Evolutionary conservation across 2,797 vertebrate species (phyloP), one percentile per base, ranked within the genome.

Genomic region (Percopsis omiscomaycus): DNA sequence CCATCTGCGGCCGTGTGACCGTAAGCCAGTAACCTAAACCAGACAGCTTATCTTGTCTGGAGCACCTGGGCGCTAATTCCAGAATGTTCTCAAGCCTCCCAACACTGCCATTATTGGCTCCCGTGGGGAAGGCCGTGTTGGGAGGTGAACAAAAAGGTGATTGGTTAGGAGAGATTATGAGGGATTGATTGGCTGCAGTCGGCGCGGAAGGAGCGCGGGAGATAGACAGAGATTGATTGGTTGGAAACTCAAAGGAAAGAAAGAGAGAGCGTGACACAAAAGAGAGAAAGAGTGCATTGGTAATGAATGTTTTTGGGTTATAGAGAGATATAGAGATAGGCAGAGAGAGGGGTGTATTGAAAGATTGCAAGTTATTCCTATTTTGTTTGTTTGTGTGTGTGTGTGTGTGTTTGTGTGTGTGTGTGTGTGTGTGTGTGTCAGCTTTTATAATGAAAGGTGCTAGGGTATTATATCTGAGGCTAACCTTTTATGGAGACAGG

Each of bases 171-270:
- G 16, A 55, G 46, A 51, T 50, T 51, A 51, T 44, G 44, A 49
- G 53, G 46, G 32, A 53, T 14, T 60, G 66, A 80, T 71, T 75
- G 72, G 79, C 75, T 71, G 64, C 50, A 73, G 56, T 65, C 54
- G 63, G 72, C 63, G 64, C 42, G 55, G 50, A 30, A 27, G 12
- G 52, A 52, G 50, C 15, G 50, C 15, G 46, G 69, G 60, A 67
- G 12, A 10, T n/a, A 59, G 52, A 59, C 30, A 29, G 56, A 29
- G 56, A 47, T 59, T 42, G 68, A 73, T 69, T 70, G 72, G 57
- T 57, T 52, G 0, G 53, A 69, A 69, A 49, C n/a, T 48, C 46
- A 48, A 48, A 71, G 63, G 30, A 61, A 55, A 54, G 62, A 48
- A 5, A 49, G 46, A 66, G 55, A 29, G 55, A 29, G 58, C 63